Evolutionary conservation across 2,888 invertebrate genomes (phyloP), one percentile per base, ranked within the genome.

Genomic region (Lissonota sp.): DNA sequence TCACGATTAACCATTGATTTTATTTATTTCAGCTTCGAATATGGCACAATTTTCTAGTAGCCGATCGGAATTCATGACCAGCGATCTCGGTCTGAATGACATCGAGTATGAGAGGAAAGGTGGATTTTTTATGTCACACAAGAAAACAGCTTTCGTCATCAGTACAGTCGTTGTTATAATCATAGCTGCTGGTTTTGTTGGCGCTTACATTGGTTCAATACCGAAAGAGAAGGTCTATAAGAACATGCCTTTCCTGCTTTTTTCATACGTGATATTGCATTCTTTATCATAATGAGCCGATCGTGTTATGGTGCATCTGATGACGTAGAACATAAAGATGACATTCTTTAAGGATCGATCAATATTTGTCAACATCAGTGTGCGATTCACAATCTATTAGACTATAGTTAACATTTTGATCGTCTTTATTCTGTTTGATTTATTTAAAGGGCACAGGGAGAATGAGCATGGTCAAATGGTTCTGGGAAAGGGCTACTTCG

Each of bases 101-200:
- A 94, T 95, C 58, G 93, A 94, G 63, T 95, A 94, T 88, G 93
- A 93, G 80, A 92, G 95, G 83, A 93, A 93, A 80, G 95, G 95
- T 8, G 95, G 95, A 49, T 93, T 95, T 84, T 95, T 95, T 87
- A 93, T 95, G 26, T 93, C 93, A 5, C 94, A 95, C 53, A 94
- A 94, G 77, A 95, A 94, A 86, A 94, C 95, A n/a, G 84, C 90
- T 10, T 84, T 88, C 60, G 83, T 87, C 7, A 74, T 89, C 16
- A 84, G 87, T 8, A 82, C 88, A 4, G 71, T 89, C 42, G 79
- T 91, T 46, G 85, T 91, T 4, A 81, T 86, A 0, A 58, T 90
- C 5, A 80, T 90, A 5, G 88, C 87, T 5, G 89, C 88, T 0
- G 91, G 89, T n/a, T 85, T 89, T 64, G 86, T 91, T 44, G 91